These are phyloP conservation scores for Sinelater perroti DNA, from an alignment of 2,888 invertebrate species.

Conservation along the genomic window DNA sequence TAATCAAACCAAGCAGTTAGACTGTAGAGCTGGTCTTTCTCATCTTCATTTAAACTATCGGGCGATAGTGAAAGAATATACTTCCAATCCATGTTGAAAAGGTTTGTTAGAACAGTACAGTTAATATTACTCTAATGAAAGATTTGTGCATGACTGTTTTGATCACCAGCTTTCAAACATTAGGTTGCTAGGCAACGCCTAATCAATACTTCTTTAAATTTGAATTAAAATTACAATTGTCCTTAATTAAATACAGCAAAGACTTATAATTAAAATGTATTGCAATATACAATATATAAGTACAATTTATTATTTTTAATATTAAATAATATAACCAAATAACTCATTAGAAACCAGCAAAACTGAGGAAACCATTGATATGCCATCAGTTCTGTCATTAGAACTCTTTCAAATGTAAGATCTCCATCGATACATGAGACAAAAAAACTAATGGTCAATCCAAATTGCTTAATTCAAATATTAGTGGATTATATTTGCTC, in stretches of 20 bases:
- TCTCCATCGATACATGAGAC: too few species aligned
- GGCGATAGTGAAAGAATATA: constrained; percentile 66
- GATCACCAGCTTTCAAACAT: neutral
- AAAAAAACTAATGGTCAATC: constrained; percentile 55
- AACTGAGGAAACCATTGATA: too few species aligned
- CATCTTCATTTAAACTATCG: constrained; percentile 66
- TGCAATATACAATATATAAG: constrained; percentile 45
- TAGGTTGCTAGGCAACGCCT: constrained; percentile 7
- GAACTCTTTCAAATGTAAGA: too few species aligned
- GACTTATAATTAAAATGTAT: constrained; percentile 39
- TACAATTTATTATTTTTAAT: constrained; percentile 26
- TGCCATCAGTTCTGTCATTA: too few species aligned
- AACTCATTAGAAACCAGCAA: neutral
- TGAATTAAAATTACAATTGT: too few species aligned
- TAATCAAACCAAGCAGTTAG: constrained; percentile 70
- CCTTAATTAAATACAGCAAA: neutral
- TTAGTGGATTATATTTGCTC: constrained; percentile 56
- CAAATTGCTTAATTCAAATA: constrained; percentile 56
- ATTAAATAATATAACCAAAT: neutral
- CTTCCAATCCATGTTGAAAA: constrained; percentile 66
- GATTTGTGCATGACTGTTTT: too few species aligned
- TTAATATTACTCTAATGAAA: too few species aligned
- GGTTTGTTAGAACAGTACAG: too few species aligned
- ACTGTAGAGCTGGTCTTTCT: constrained; percentile 72
- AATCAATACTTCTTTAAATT: neutral